phyloP scores from a whole-genome alignment of 30 jellyfish, hydroid and myxozoan genomes.

The Phacellophora camtschatica region DNA sequence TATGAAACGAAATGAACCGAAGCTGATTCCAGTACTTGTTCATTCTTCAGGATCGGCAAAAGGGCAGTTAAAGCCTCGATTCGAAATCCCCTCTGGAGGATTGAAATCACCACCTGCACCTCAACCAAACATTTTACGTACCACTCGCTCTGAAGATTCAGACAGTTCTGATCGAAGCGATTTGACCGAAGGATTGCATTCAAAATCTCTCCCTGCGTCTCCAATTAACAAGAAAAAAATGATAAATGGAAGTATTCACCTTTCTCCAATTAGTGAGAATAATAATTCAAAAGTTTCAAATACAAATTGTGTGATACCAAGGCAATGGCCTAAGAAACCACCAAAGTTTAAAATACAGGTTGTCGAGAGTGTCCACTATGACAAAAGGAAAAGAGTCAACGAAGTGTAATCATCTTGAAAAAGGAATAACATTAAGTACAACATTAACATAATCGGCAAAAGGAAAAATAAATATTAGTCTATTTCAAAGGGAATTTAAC shows the following conservation, averaged over 20 bases:
- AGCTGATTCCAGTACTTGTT: constrained; percentile 61
- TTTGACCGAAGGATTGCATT: constrained; percentile 16
- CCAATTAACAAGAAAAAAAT: constrained; percentile 25
- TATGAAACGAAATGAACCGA: constrained; percentile 20
- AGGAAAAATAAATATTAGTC: too few relatives aligned
- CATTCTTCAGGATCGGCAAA: constrained; percentile 31
- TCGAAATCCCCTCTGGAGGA: constrained; percentile 7
- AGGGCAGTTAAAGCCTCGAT: constrained; percentile 26
- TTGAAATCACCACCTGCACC: background rate
- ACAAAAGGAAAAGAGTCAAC: constrained; percentile 24
- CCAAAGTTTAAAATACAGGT: constrained; percentile 67
- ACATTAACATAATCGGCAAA: too few relatives aligned
- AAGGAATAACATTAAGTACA: too few relatives aligned
- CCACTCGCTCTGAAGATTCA: constrained; percentile 60
- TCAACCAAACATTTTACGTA: background rate
- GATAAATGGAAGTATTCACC: constrained; percentile 52
- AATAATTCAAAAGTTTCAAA: background rate
- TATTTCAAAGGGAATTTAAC: too few relatives aligned
- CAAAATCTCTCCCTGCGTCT: constrained; percentile 50
- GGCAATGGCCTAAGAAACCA: constrained; percentile 39
- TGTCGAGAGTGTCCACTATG: constrained; percentile 52
- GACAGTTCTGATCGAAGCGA: constrained; percentile 71
- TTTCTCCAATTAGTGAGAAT: constrained; percentile 65
- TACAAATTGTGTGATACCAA: background rate
- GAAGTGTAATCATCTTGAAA: constrained; percentile 14